Conservation (phyloP, 2,113 vertebrate species). For the Poeciliopsis occidentalis region DNA sequence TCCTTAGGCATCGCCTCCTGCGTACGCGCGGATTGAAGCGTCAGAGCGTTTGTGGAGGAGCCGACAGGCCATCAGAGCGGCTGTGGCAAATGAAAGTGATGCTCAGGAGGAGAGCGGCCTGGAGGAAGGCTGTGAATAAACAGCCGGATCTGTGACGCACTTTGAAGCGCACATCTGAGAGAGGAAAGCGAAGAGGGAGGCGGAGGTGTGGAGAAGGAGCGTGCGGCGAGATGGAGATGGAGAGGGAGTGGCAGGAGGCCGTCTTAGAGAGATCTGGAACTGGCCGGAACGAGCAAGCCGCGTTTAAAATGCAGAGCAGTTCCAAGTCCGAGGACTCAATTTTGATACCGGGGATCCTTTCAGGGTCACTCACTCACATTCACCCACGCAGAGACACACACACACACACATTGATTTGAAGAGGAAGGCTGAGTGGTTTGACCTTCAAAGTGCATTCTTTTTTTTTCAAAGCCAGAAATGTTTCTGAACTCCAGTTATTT, state of each 20-base stretch:
- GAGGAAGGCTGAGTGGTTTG: neutral
- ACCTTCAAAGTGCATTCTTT: slow-evolving; percentile 7
- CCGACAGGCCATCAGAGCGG: slow-evolving; percentile 69
- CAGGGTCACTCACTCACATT: neutral
- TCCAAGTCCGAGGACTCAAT: slow-evolving; percentile 23
- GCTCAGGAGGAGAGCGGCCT: slow-evolving; percentile 65
- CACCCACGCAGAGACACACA: neutral
- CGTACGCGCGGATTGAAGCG: neutral
- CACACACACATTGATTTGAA: slow-evolving; percentile 1
- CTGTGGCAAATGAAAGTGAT: slow-evolving; percentile 69
- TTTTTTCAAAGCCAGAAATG: slow-evolving; percentile 2
- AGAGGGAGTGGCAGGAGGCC: slow-evolving; percentile 29
- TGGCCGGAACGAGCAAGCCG: slow-evolving; percentile 52
- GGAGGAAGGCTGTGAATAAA: slow-evolving; percentile 71
- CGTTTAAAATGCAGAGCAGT: slow-evolving; percentile 53
- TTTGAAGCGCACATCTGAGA: slow-evolving; percentile 59
- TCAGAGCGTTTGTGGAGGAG: slow-evolving; percentile 43
- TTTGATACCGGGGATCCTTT: slow-evolving; percentile 5
- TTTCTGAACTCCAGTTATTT: slow-evolving; percentile 5
- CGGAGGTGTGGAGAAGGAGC: neutral
- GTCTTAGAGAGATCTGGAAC: slow-evolving; percentile 51
- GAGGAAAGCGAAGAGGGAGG: slow-evolving; percentile 15
- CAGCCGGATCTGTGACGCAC: slow-evolving; percentile 70
- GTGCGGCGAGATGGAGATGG: slow-evolving; percentile 1
- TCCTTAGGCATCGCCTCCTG: neutral